These are phyloP conservation scores for Gadopsis marmoratus DNA, from an alignment of 2,797 vertebrate genomes.

Conservation along the genomic window DNA sequence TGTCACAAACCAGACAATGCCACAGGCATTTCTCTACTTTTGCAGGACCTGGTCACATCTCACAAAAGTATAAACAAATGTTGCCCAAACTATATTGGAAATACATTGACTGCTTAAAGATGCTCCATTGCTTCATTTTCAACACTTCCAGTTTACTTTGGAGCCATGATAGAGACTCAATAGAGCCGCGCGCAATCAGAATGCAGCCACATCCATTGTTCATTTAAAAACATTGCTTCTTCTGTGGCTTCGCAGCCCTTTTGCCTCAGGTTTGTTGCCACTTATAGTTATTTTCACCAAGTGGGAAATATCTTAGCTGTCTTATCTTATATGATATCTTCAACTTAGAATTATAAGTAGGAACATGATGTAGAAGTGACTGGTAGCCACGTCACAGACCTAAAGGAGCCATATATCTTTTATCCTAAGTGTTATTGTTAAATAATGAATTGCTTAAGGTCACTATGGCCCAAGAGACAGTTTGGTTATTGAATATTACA, in stretches of 20 bases:
- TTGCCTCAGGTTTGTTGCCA: not conserved
- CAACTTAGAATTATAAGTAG: not conserved
- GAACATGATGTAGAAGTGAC: not conserved
- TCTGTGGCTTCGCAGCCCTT: not conserved
- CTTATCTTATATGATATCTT: conserved; percentile 9
- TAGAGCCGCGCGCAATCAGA: not conserved
- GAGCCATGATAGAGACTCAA: conserved; percentile 7
- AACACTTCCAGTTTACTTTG: conserved; percentile 6
- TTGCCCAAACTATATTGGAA: conserved; percentile 6
- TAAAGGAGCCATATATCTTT: not conserved
- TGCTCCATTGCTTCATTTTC: conserved; percentile 16
- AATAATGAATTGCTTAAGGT: conserved; percentile 12
- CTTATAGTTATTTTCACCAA: conserved; percentile 3
- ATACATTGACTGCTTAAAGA: conserved; percentile 24
- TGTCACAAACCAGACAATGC: too few species aligned
- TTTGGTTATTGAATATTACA: conserved; percentile 30
- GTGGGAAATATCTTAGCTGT: not conserved
- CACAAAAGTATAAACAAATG: not conserved
- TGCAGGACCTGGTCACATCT: not conserved
- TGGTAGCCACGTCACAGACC: not conserved
- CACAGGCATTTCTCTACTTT: too few species aligned
- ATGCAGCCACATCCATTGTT: not conserved
- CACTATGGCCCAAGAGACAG: not conserved
- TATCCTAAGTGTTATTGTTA: conserved; percentile 6
- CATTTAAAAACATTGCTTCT: not conserved